A percentile compares a stretch with the other conserved stretches of the same genome.
These are phyloP conservation scores for Chrysina gloriosa DNA, from an alignment of 2,888 invertebrate genomes.

Conservation along the genomic window DNA sequence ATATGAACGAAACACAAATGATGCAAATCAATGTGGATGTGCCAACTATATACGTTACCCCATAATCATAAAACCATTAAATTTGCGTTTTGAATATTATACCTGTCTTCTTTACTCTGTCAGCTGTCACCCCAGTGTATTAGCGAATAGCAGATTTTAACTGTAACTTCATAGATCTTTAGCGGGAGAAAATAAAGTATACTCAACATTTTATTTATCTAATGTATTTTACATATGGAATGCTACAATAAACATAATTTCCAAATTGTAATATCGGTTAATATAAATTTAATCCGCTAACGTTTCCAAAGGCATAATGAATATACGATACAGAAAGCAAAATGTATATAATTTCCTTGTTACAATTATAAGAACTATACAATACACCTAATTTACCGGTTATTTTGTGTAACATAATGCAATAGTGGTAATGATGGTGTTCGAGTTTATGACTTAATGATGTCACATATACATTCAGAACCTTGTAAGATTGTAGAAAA, in stretches of 20 bases:
- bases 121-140: too few species aligned
- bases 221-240: conserved; percentile 36
- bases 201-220: conserved; percentile 13
- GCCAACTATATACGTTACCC: too few species aligned
- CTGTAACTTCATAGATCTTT: too few species aligned
- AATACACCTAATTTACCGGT: neutral
- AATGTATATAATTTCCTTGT: neutral
- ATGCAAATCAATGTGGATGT: too few species aligned
- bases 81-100: too few species aligned
- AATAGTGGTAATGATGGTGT: neutral
- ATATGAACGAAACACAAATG: too few species aligned
- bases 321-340: conserved; percentile 21
- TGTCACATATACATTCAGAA: too few species aligned
- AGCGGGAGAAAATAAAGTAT: too few species aligned
- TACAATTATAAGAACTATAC: neutral
- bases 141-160: too few species aligned
- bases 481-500: too few species aligned
- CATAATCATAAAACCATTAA: too few species aligned
- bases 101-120: too few species aligned
- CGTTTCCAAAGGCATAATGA: neutral
- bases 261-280: conserved; percentile 25
- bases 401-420: neutral
- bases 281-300: conserved; percentile 17
- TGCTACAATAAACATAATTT: conserved; percentile 32
- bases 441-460: neutral